Conservation (phyloP, 2,113 vertebrate species). For the Myotis brandtii region DNA sequence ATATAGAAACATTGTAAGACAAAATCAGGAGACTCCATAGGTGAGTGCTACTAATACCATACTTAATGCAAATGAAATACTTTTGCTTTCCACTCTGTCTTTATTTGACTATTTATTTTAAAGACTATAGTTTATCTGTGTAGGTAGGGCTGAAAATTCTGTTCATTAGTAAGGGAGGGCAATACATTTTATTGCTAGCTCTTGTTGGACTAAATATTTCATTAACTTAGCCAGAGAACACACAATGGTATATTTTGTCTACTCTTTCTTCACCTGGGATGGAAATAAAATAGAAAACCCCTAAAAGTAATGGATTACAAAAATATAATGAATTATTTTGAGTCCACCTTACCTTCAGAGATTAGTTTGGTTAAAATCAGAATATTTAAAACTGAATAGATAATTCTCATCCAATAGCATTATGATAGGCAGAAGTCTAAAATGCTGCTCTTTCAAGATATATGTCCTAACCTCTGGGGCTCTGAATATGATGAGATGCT, state of each 20-base stretch:
- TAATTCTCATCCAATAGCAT: neutral
- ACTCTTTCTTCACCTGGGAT: neutral
- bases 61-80: neutral
- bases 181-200: neutral
- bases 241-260: neutral
- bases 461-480: neutral
- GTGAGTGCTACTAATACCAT: neutral
- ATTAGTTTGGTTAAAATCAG: neutral
- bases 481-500: neutral
- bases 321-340: neutral
- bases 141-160: neutral
- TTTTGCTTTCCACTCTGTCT: neutral
- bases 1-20: neutral
- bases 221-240: neutral
- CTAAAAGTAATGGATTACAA: neutral
- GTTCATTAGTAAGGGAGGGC: neutral
- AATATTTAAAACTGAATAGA: neutral
- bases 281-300: neutral
- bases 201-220: neutral
- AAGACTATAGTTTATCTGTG: neutral
- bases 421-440: neutral
- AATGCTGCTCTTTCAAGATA: neutral
- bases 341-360: neutral
- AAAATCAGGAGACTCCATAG: neutral
- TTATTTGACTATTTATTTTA: neutral